A percentile compares a stretch with the other conserved stretches of the same genome.
phyloP scores from a whole-genome alignment of 1,140 invertebrate species.

The Dreissena polymorpha region DNA sequence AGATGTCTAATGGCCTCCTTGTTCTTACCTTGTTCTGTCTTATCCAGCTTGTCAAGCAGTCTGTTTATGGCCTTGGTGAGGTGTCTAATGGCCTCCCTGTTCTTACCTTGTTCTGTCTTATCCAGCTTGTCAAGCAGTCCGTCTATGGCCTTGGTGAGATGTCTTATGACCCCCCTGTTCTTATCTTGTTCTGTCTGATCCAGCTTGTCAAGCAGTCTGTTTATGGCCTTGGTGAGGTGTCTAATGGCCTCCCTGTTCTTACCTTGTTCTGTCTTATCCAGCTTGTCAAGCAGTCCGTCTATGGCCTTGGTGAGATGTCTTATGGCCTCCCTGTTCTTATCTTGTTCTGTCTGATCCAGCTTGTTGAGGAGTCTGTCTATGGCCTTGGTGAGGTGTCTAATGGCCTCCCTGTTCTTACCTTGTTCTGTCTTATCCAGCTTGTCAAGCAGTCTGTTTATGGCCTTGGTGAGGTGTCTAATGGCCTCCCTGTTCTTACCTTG shows the following conservation, averaged over 20 bases:
- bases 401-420: slow-evolving; percentile 64
- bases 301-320: slow-evolving; percentile 60
- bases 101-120: slow-evolving; percentile 68
- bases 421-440: slow-evolving; percentile 68
- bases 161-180: slow-evolving; percentile 57
- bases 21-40: slow-evolving; percentile 68
- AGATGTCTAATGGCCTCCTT: slow-evolving; percentile 60
- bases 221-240: slow-evolving; percentile 60
- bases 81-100: slow-evolving; percentile 57
- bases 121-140: slow-evolving; percentile 66
- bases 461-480: slow-evolving; percentile 59
- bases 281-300: slow-evolving; percentile 62
- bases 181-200: slow-evolving; percentile 69
- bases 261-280: slow-evolving; percentile 69
- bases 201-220: slow-evolving; percentile 64
- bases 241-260: slow-evolving; percentile 59
- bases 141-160: slow-evolving; percentile 61
- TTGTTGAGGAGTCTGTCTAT: slow-evolving; percentile 64
- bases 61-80: slow-evolving; percentile 61
- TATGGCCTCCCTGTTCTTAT: slow-evolving; percentile 62
- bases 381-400: slow-evolving; percentile 60
- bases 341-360: slow-evolving; percentile 67
- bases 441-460: slow-evolving; percentile 62
- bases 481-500: slow-evolving; percentile 65
- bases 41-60: slow-evolving; percentile 65